Base-by-base conservation (phyloP, 2,888 invertebrate species). In the Papilio gigon region DNA sequence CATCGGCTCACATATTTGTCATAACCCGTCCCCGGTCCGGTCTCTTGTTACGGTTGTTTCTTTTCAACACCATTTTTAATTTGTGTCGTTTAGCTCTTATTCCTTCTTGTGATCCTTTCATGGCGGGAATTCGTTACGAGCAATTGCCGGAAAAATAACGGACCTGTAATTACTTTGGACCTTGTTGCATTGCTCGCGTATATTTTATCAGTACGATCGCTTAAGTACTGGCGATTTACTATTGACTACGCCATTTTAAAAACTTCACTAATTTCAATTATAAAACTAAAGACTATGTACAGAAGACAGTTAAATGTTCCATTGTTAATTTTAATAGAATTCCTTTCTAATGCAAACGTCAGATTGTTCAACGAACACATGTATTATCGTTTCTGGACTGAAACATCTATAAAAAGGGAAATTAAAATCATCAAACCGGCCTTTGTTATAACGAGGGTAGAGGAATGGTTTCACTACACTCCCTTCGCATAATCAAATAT, bases 1-100 rank as follows among this genome's bases (percentile, higher is more conserved):
- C 88, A 87, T 88, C 86, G 85, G 86, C 87, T 90, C 89, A 90
- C 92, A 91, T 92, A 91, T 91, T 91, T 92, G 92, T 92, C 92
- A 92, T 91, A 91, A 90, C 92, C 84, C 82, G 84, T 83, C 84
- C 83, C 82, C 81, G 78, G 80, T 76, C 76, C 79, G 73, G 73
- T 75, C 77, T 79, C 82, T 78, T 83, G 78, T 76, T 76, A 73
- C 71, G 76, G 81, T 76, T 85, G 82, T 77, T 89, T 84, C 83
- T 88, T 90, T 91, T 91, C 88, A 80, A 80, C 79, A 81, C 65
- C 85, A 85, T 90, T 90, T 91, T 91, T 90, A 90, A 91, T 90
- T 89, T 88, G 78, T 81, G 81, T 84, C 83, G 88, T 86, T 86
- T 84, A 80, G 78, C 81, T 88, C 86, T 89, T 87, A 84, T 86